Percentiles rank a stretch among this genome's conserved stretches.
Evolutionary conservation across 2,797 vertebrate species (phyloP).

Genomic region (Sarcoramphus papa): DNA sequence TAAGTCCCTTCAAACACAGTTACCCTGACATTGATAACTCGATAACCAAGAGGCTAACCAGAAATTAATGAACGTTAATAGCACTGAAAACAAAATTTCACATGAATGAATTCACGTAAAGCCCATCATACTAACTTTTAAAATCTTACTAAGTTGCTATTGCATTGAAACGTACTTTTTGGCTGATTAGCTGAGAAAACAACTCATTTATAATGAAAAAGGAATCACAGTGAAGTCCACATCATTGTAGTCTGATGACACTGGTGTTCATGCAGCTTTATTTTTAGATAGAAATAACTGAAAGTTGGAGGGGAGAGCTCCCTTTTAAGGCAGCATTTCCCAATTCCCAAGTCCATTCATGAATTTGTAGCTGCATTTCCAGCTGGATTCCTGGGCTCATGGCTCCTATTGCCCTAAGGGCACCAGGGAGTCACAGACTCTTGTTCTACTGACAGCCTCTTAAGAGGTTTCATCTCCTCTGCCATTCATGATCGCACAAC

Average conservation of each 20-base stretch:
- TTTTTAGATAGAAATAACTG: neutral
- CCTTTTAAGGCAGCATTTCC: neutral
- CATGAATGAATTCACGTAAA: fast-evolving
- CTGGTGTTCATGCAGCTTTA: neutral
- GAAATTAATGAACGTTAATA: neutral
- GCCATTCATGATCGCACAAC: neutral
- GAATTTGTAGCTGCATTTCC: neutral
- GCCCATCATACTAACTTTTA: neutral
- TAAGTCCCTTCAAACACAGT: neutral
- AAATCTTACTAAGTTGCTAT: neutral
- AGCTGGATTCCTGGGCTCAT: neutral
- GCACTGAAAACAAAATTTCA: neutral
- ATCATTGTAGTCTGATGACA: neutral
- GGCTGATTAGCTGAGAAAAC: neutral
- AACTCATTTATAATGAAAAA: neutral
- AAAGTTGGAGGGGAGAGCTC: neutral
- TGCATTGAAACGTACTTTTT: neutral
- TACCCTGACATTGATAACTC: neutral
- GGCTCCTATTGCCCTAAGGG: neutral
- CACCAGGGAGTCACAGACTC: neutral
- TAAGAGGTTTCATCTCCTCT: neutral
- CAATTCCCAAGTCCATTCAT: neutral
- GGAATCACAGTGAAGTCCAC: neutral
- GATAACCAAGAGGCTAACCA: neutral
- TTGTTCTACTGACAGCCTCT: neutral